phyloP scores from a whole-genome alignment of 1,140 invertebrate species.

The Ephestia elutella region DNA sequence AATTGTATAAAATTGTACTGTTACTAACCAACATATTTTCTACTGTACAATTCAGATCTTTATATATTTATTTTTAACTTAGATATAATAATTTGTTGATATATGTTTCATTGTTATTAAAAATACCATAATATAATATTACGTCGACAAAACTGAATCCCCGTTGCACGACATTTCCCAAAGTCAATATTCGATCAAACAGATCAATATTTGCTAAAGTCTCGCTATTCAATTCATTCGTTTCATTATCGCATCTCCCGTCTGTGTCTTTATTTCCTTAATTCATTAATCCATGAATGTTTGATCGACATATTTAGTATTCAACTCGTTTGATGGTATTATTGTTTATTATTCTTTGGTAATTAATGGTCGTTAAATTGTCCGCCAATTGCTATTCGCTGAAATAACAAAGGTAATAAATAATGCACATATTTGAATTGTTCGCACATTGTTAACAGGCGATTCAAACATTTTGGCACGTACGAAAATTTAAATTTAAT shows the following conservation, averaged over 20 bases:
- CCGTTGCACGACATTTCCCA: no score
- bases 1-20: no score
- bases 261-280: background rate
- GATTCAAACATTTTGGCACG: background rate
- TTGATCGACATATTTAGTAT: conserved; percentile 3
- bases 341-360: conserved; percentile 1
- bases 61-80: no score
- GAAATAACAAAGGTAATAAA: conserved; percentile 4
- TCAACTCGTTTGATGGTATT: conserved; percentile 3
- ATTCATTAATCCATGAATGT: conserved; percentile 10
- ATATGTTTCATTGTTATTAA: no score
- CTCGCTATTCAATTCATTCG: background rate
- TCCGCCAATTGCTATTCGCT: background rate
- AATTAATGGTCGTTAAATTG: background rate
- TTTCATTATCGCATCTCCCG: background rate
- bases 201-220: background rate
- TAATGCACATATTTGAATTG: conserved; percentile 5
- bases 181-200: background rate
- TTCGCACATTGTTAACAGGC: background rate
- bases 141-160: no score
- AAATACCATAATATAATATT: no score
- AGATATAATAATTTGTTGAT: no score
- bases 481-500: background rate
- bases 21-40: no score
- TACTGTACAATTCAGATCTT: no score